Base-by-base conservation (phyloP, 2,888 invertebrate genomes). In the Drosophila algonquin region DNA sequence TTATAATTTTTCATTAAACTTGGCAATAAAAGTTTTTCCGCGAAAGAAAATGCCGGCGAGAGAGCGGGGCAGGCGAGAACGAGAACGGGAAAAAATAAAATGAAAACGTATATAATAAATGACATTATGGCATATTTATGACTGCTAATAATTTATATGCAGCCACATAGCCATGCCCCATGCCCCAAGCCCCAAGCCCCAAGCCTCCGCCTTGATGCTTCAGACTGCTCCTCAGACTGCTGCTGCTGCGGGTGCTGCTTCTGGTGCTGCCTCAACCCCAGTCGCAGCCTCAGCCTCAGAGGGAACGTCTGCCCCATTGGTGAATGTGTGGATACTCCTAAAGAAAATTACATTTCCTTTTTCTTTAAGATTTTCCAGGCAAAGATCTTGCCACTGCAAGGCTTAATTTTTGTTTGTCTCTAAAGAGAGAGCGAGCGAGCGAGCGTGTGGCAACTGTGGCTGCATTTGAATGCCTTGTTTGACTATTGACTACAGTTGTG, bases 1-100 rank as follows among this genome's bases (percentile, higher is more conserved):
- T 81, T 85, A 90, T 89, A 90, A 90, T 90, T 90, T 90, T 90
- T 89, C 89, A 89, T 89, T 89, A 90, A 89, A 90, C 81, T 89
- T 89, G 90, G 87, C 89, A 89, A 89, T 90, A 90, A 85, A 89
- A 89, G 79, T 89, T 89, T 80, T 79, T 72, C 76, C 79, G 87
- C 87, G 73, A 76, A 63, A 69, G 40, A 40, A 40, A 40, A 40
- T 40, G 40, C 40, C 40, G 40, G 67, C 48, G 65, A 27, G n/a
- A 12, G 35, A n/a, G 21, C 21, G 21, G 40, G 51, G 6, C 14
- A 27, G 10, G 1, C 9, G 18, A 55, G 51, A 70, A 63, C 58
- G 67, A 44, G 58, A 48, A 61, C 54, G 46, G 32, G 27, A 51
- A 62, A 45, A 68, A 51, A 64, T 68, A 68, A 75, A 60, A 82